Base-by-base conservation (phyloP, 1,140 invertebrate genomes). In the Macrobrachium nipponense region DNA sequence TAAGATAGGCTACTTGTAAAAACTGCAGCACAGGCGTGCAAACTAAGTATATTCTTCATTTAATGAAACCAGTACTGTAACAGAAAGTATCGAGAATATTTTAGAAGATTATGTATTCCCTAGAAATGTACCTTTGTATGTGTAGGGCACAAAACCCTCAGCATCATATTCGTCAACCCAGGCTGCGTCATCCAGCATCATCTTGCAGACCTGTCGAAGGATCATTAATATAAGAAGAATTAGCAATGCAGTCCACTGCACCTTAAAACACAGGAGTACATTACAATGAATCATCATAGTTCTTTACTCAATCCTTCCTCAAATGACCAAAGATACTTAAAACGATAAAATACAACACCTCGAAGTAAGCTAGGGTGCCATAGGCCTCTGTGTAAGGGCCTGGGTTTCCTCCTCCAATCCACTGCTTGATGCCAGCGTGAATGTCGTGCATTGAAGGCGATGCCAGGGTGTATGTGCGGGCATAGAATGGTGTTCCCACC, bases 191-290 rank as follows among this genome's bases (percentile, higher is more conserved):
- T 94, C 93, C 20, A 92, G 90, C 77, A 94, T 89, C 88, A 94
- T 93, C 80, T 96, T 93, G 89, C 95, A 95, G 27, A 95, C 94
- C 93, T 95, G 91, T 10, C 2, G 51, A 51, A 51, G 12, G 12
- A 3, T 8, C 51, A 51, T 51, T 2, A 51, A 12, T 8, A 51
- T 51, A 51, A 8, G 7, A 12, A 51, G 7, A 7, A 51, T 51
- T 8, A 51, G 51, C 27, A 51, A 51, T 51, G 5, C 7, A 51
- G 51, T 51, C 7, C 8, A 51, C 51, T 51, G 51, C 5, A 51
- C 4, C 27, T 36, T 36, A 36, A 4, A 36, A 36, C 4, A 36
- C 27, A 36, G 27, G 1, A 36, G 27, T 36, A 36, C 1, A 36
- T 36, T 4, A 36, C 27, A 36, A 36, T 36, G 27, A 36, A 36